Evolutionary conservation across 2,113 vertebrate species (phyloP), one percentile per base, ranked within the genome.

Genomic region (Panthera uncia): DNA sequence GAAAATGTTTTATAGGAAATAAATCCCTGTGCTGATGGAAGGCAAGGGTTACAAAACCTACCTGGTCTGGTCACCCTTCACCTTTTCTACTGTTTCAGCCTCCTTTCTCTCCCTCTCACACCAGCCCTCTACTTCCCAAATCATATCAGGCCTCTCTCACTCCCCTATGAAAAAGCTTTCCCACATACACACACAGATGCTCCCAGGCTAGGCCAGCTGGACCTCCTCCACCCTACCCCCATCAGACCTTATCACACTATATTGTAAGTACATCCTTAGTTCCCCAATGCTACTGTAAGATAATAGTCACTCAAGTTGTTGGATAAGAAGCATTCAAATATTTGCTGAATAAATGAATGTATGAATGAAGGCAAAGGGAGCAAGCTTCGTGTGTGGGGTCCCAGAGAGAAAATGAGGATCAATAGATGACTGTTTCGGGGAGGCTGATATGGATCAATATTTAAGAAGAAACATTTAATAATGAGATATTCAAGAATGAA

Each of bases 401-500:
- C n/a, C 31, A 63, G 48, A 55, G 36, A 36, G 36, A 41, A 94
- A 95, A 31, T 33, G 9, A 55, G 73, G 25, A 38, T 78, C 45
- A 48, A 73, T 52, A 12, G n/a, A 21, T 27, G 69, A 45, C 65
- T 41, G 7, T 41, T 81, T 78, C 41, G 45, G 18, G 48, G 66
- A 95, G 41, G 19, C 19, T 36, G 15, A 50, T 50, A 6, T 11
- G 4, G 38, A 76, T 57, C 36, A 23, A 61, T n/a, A 50, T 45
- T 45, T 8, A 25, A 52, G 65, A 85, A 91, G n/a, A 74, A 84
- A 69, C 41, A 74, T 83, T 74, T 57, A 83, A 68, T 29, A 93
- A 65, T 79, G 78, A 86, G 84, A 4, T 29, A 25, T 81, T 84
- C 50, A 71, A 96, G 73, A 93, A 48, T 23, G 25, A 85, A 80